Evolutionary conservation across 2,888 invertebrate species (phyloP), one percentile per base, ranked within the genome.

Genomic region (Conus canariensis): DNA sequence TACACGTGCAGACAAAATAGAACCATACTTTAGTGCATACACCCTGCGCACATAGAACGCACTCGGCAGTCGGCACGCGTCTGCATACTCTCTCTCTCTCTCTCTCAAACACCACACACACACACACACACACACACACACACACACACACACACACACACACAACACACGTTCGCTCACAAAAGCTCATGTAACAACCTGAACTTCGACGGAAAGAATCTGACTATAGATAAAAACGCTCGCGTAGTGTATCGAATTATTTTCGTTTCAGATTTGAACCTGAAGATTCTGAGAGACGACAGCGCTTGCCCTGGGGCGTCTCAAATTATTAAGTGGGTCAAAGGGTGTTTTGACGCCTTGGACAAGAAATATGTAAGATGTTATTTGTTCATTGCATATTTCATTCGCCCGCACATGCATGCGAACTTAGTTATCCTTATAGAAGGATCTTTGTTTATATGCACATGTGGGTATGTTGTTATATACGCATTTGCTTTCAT

Each of bases 331-430:
- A 94, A 95, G 88, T 97, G 96, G 96, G 94, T 97, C 45, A 96
- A 96, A 92, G 96, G 96, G 19, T 96, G 96, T 90, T 97, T 96
- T 94, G 96, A 97, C 95, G 97, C 97, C 7, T 92, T 97, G 88
- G 96, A 97, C 86, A 96, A 96, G 91, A 96, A 96, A 96, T 97
- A 96, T 95, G 96, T 97, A 94, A 96, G 96, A 93, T 12, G 16
- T 77, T 10, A 12, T 82, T 82, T 14, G 45, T 16, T 25, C 16
- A 25, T 56, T 25, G 4, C 25, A 70, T 22, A 70, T 45, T 45
- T 45, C 2, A 4, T 45, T 45, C 45, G 45, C 45, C 45, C 45
- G 45, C 45, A 45, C 45, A 45, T 45, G 45, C 45, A 45, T 45
- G 45, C 45, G 45, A 45, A 45, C 45, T 45, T 45, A 45, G 45